Evolutionary conservation across 2,888 invertebrate species (phyloP).

Genomic region (Brachypalpus laphriformis): DNA sequence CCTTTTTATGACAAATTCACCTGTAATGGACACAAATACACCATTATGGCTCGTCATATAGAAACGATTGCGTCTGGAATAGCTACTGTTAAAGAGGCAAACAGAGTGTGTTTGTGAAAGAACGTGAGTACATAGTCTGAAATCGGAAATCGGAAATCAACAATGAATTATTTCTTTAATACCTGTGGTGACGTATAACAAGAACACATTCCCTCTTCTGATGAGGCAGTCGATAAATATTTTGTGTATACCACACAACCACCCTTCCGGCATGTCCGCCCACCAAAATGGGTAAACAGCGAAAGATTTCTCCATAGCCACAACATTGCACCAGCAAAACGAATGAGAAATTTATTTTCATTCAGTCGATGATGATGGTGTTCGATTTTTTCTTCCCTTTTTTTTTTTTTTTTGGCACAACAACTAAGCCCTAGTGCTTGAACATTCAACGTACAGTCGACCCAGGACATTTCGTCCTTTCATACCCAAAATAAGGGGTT

Average conservation of each 20-base stretch:
- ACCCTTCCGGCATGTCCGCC: slow-evolving; percentile 15
- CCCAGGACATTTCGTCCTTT: slow-evolving; percentile 25
- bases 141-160: slow-evolving; percentile 30
- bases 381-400: slow-evolving; percentile 24
- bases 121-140: slow-evolving; percentile 22
- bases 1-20: background rate
- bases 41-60: background rate
- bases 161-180: slow-evolving; percentile 58
- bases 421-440: slow-evolving; percentile 6
- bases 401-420: slow-evolving; percentile 11
- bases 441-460: slow-evolving; percentile 35
- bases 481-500: slow-evolving; percentile 18
- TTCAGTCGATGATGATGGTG: slow-evolving; percentile 17
- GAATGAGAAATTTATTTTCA: slow-evolving; percentile 51
- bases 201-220: slow-evolving; percentile 32
- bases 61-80: slow-evolving; percentile 10
- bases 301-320: slow-evolving; percentile 23
- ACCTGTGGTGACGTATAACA: slow-evolving; percentile 55
- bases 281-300: slow-evolving; percentile 19
- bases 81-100: slow-evolving; percentile 18
- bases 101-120: slow-evolving; percentile 5
- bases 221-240: slow-evolving; percentile 51
- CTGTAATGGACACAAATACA: background rate
- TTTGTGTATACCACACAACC: slow-evolving; percentile 29
- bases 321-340: slow-evolving; percentile 50